These are phyloP conservation scores for Eleginops maclovinus DNA, from an alignment of 2,113 vertebrate genomes.

Conservation along the genomic window DNA sequence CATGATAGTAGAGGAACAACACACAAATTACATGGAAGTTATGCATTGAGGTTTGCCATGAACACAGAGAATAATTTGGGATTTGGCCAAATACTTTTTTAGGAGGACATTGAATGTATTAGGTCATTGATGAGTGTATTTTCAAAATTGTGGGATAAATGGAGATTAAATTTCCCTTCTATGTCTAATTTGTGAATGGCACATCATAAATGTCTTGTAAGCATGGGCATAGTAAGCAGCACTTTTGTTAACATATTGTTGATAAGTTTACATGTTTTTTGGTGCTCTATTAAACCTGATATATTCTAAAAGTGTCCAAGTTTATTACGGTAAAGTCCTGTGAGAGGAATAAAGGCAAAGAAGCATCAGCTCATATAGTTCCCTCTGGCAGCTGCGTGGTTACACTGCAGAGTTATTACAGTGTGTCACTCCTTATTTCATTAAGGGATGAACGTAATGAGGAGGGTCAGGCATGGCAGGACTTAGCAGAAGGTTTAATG, in stretches of 20 bases:
- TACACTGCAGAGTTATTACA: slow-evolving; percentile 32
- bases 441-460: slow-evolving; percentile 49
- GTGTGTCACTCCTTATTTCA: slow-evolving; percentile 46
- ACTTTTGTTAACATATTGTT: background rate
- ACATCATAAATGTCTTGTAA: background rate
- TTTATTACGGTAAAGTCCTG: background rate
- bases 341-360: background rate
- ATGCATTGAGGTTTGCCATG: background rate
- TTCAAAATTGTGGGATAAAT: background rate
- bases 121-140: background rate
- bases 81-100: background rate
- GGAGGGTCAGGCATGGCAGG: slow-evolving; percentile 44
- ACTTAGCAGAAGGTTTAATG: slow-evolving; percentile 55
- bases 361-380: background rate
- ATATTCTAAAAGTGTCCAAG: background rate
- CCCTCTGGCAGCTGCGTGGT: slow-evolving; percentile 3
- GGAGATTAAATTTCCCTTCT: background rate
- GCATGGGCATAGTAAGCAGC: no score
- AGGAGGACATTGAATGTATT: background rate
- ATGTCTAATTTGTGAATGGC: background rate
- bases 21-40: background rate
- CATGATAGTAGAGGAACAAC: background rate
- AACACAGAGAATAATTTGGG: background rate
- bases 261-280: background rate
- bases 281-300: background rate